A percentile compares a stretch with the other conserved stretches of the same genome.
phyloP scores from a whole-genome alignment of 2,888 invertebrate genomes.

The Habroteleia sp. region DNA sequence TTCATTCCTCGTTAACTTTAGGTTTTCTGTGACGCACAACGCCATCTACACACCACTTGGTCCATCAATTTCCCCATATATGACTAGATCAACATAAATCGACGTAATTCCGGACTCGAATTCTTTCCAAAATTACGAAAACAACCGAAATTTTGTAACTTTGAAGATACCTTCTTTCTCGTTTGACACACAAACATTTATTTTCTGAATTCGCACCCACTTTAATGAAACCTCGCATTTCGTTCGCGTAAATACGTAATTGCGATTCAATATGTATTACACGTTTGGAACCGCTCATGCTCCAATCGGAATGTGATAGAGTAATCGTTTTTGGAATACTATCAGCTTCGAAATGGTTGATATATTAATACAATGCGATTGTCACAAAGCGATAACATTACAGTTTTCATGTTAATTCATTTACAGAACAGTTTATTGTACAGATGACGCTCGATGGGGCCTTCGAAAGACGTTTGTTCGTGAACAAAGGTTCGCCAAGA shows the following conservation, averaged over 20 bases:
- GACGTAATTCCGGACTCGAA: neutral
- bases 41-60: neutral
- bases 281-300: no score
- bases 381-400: conserved; percentile 39
- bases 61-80: conserved; percentile 2
- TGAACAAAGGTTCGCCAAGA: no score
- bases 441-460: no score
- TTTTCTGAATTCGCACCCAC: no score
- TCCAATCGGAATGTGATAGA: no score
- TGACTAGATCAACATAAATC: conserved; percentile 15
- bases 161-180: conserved; percentile 23
- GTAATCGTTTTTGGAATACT: neutral
- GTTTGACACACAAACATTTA: conserved; percentile 6
- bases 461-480: no score
- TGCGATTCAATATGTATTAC: no score
- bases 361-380: conserved; percentile 39
- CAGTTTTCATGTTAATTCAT: conserved; percentile 12
- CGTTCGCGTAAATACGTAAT: no score
- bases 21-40: no score
- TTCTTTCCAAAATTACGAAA: neutral
- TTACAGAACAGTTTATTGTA: neutral
- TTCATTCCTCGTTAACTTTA: no score
- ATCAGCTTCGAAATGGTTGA: neutral
- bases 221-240: no score
- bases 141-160: conserved; percentile 10